These are phyloP conservation scores for Patella caerulea DNA, from an alignment of 2,888 invertebrate genomes.

Conservation along the genomic window DNA sequence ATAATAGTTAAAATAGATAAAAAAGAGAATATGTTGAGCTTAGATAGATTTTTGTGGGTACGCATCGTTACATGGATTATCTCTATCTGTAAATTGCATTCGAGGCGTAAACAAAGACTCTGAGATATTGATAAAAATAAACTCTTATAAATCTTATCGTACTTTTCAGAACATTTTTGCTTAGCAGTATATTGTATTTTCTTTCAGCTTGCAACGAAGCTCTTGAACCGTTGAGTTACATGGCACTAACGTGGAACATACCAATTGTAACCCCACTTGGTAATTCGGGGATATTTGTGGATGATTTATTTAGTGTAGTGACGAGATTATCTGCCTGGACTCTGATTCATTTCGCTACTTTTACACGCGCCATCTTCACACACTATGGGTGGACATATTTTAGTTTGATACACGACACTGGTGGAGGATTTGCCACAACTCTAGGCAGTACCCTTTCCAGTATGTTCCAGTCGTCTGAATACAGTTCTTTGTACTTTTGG, in stretches of 20 bases:
- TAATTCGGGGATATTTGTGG: conserved; percentile 39
- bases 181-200: not conserved
- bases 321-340: conserved; percentile 43
- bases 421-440: not conserved
- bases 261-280: conserved; percentile 48
- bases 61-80: too few species aligned
- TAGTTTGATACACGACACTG: not conserved
- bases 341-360: not conserved
- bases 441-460: not conserved
- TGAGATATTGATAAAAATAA: too few species aligned
- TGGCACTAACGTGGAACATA: conserved; percentile 48
- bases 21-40: too few species aligned
- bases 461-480: not conserved
- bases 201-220: conserved; percentile 44
- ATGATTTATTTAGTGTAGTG: conserved; percentile 49
- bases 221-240: conserved; percentile 40
- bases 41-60: too few species aligned
- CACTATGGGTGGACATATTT: not conserved
- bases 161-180: too few species aligned
- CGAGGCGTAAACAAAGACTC: too few species aligned
- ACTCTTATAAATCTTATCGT: too few species aligned
- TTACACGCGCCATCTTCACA: not conserved
- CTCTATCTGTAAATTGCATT: too few species aligned
- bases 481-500: not conserved
- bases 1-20: too few species aligned